Conservation (phyloP, 2,797 vertebrate species). For the Gallinago stenura region DNA sequence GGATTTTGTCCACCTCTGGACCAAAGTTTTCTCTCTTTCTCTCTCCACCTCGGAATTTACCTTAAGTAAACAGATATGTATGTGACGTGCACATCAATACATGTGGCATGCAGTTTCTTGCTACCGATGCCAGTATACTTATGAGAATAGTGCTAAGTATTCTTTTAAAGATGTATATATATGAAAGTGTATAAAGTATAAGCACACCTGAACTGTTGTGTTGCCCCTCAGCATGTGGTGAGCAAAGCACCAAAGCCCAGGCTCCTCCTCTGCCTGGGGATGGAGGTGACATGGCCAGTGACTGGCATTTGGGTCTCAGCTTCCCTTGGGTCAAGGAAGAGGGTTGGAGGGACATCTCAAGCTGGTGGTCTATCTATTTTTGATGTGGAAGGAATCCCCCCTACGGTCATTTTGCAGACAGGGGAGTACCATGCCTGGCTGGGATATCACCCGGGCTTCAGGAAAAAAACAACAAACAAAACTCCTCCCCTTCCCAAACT, state of each 20-base stretch:
- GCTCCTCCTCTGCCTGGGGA: neutral
- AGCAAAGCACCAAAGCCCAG: neutral
- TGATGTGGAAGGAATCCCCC: neutral
- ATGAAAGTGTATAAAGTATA: neutral
- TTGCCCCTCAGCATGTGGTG: neutral
- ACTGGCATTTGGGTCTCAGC: neutral
- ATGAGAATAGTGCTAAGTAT: neutral
- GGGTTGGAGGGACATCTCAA: rapidly evolving
- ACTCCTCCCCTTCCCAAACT: neutral
- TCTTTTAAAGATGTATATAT: too few relatives aligned
- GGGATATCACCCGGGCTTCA: neutral
- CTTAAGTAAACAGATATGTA: neutral
- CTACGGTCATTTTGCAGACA: neutral
- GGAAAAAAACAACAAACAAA: neutral
- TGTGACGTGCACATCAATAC: neutral
- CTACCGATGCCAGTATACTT: neutral
- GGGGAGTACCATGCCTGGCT: rapidly evolving
- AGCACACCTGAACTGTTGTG: neutral
- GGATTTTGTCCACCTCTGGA: neutral
- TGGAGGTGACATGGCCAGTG: neutral
- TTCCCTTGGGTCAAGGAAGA: neutral
- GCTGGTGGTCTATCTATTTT: neutral
- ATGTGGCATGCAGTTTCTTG: neutral
- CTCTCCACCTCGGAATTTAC: neutral
- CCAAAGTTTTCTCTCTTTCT: neutral